These are phyloP conservation scores for Psilopsiagon aymara DNA, from an alignment of 2,113 vertebrate species.

Conservation along the genomic window DNA sequence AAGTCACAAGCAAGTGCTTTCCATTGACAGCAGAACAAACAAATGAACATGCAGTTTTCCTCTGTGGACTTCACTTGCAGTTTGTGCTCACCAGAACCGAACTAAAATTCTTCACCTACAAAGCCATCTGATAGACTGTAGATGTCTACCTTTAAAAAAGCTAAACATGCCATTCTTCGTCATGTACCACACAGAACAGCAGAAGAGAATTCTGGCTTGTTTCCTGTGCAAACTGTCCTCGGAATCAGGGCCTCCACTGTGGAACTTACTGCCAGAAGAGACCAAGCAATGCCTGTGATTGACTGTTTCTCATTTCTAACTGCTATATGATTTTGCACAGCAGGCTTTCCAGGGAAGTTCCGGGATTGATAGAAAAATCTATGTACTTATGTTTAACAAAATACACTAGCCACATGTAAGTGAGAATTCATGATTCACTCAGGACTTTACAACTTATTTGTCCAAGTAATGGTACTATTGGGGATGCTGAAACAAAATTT, in stretches of 20 bases:
- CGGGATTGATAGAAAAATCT: neutral
- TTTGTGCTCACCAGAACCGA: neutral
- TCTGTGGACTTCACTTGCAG: neutral
- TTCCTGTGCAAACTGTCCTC: neutral
- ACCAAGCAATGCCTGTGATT: neutral
- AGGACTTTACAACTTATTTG: neutral
- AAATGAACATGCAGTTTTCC: neutral
- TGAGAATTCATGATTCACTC: neutral
- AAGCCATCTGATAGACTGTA: neutral
- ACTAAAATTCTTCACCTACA: neutral
- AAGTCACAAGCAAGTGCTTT: neutral
- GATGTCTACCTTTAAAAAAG: neutral
- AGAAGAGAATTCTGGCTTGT: neutral
- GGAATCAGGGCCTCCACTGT: neutral
- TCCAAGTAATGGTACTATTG: neutral
- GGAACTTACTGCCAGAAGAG: neutral
- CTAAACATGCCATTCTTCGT: neutral
- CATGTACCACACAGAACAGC: neutral
- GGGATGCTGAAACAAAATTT: neutral
- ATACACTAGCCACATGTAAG: neutral
- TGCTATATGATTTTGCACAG: constrained; percentile 4
- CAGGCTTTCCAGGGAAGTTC: neutral
- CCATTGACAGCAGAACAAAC: neutral
- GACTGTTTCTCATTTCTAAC: neutral
- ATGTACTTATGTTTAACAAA: neutral